Base-by-base conservation (phyloP, 2,888 invertebrate species). In the Drosophila robusta region DNA sequence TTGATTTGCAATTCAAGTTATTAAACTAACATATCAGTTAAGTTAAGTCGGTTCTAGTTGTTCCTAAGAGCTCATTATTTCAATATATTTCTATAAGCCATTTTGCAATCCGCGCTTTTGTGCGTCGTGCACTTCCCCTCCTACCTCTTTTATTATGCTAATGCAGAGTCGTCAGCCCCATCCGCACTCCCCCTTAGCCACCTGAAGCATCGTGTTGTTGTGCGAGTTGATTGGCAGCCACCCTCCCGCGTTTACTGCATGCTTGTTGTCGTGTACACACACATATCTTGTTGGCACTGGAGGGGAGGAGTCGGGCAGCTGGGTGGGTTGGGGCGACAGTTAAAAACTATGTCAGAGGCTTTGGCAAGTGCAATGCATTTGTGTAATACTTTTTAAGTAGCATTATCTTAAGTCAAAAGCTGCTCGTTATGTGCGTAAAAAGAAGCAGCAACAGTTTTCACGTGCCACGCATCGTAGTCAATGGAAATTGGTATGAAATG, bases 281-380 rank as follows among this genome's bases (percentile, higher is more conserved):
- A 45, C 41, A 39, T 54, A 58, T 51, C 26, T 70, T 18, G 16
- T 29, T 29, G 39, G 47, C 16, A 32, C 54, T 49, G 22, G 1
- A 6, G 18, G 7, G n/a, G 22, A 9, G 41, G 4, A 22, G 38
- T 44, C 47, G 56, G 11, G 41, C 24, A 4, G 14, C 34, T 7
- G 22, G 7, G 47, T 18, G 34, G 34, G 52, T 29, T 29, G 26
- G 49, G 41, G 58, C 49, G 70, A 64, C 75, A 79, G 61, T 57
- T 60, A 51, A 64, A 86, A 83, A 82, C 73, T 88, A 66, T 88
- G 88, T 86, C 88, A 82, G 85, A 68, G 45, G 68, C 66, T 71
- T 61, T 56, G 71, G 58, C 49, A 70, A 75, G 65, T 65, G 61
- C 36, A 65, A 73, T 71, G 80, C 88, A 82, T 85, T 83, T 88